Conservation (phyloP, 2,113 vertebrate genomes). For the Conger conger region DNA sequence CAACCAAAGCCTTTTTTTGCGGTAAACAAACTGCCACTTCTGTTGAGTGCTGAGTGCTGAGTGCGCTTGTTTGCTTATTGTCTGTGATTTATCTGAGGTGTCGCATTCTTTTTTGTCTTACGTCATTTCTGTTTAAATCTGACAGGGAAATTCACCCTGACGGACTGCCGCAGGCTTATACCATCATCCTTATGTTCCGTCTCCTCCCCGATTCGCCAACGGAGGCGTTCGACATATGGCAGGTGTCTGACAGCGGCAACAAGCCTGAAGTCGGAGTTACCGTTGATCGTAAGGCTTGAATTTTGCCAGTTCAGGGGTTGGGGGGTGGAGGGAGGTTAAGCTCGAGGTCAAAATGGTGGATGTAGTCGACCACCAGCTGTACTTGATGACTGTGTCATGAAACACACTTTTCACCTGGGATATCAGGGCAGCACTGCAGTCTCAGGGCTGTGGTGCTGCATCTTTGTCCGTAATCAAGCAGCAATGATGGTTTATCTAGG, state of each 20-base stretch:
- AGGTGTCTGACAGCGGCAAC: conserved; percentile 86
- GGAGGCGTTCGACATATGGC: conserved; percentile 94
- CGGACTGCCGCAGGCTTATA: conserved; percentile 84
- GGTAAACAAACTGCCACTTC: neutral
- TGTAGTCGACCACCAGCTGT: conserved; percentile 25
- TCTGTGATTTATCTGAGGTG: neutral
- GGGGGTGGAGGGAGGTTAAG: neutral
- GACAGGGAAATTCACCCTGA: conserved; percentile 90
- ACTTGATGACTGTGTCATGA: conserved; percentile 23
- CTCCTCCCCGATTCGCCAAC: conserved; percentile 85
- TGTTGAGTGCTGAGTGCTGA: neutral
- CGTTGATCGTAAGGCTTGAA: conserved; percentile 79
- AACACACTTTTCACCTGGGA: neutral
- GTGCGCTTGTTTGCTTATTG: neutral
- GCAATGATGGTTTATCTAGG: conserved; percentile 17
- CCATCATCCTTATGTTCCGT: conserved; percentile 89
- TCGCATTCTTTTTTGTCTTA: neutral
- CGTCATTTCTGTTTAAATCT: conserved; percentile 33
- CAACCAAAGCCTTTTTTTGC: neutral
- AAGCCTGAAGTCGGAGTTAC: conserved; percentile 90
- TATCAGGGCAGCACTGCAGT: too few species aligned
- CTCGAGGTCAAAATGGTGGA: neutral
- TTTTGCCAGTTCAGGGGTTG: neutral
- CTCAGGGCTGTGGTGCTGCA: conserved; percentile 18
- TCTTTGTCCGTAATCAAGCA: conserved; percentile 20